A percentile compares a stretch with the other conserved stretches of the same genome.
phyloP scores from a whole-genome alignment of 2,888 invertebrate species.

The Drosophila histrio region DNA sequence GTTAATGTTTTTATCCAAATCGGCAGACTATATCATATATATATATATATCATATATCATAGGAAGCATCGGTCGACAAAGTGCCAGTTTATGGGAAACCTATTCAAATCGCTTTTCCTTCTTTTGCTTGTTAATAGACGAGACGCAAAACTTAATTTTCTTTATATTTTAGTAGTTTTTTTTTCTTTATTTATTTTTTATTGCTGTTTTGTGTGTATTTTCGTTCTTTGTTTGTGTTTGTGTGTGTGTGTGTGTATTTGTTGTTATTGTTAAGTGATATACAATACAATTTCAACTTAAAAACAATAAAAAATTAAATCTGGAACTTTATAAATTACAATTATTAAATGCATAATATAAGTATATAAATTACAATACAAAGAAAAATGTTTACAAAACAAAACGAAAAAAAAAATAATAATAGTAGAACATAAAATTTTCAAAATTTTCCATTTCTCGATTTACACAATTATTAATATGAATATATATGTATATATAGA shows the following conservation, averaged over 20 bases:
- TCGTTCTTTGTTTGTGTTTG: constrained; percentile 33
- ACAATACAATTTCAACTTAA: constrained; percentile 56
- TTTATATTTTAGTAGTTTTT: constrained; percentile 50
- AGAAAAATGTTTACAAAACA: constrained; percentile 15
- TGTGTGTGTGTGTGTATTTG: constrained; percentile 30
- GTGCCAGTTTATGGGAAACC: no score
- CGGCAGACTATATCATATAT: no score
- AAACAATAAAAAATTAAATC: constrained; percentile 65
- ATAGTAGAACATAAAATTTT: constrained; percentile 61
- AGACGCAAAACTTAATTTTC: constrained; percentile 6
- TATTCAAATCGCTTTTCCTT: no score
- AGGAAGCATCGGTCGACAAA: no score
- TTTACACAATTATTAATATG: constrained; percentile 17
- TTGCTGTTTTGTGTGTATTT: constrained; percentile 51
- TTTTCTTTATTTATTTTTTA: constrained; percentile 43
- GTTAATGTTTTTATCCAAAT: not conserved
- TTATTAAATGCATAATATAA: constrained; percentile 71
- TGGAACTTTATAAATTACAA: constrained; percentile 60
- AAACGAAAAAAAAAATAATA: constrained; percentile 16
- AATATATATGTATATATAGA: constrained; percentile 1
- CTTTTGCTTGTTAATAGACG: no score
- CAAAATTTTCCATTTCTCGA: constrained; percentile 42
- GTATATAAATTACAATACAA: constrained; percentile 64
- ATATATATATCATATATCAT: no score
- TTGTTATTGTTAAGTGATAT: constrained; percentile 56